phyloP scores from a whole-genome alignment of 1,140 invertebrate genomes.

The Pollicipes pollicipes region DNA sequence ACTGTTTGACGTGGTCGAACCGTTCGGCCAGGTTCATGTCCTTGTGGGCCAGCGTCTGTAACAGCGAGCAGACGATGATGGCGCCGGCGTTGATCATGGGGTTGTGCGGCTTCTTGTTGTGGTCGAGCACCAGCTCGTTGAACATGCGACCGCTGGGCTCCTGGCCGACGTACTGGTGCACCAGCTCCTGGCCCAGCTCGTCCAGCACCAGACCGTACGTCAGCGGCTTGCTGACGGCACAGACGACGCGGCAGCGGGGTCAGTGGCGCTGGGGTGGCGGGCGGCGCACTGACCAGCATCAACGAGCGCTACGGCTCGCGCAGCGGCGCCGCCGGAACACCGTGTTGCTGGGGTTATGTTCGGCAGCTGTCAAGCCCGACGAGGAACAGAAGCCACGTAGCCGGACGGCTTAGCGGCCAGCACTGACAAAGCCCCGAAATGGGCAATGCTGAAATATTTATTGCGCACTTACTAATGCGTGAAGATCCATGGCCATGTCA shows the following conservation, averaged over 20 bases:
- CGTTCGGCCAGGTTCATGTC: conserved; percentile 76
- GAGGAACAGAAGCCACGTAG: too few species aligned
- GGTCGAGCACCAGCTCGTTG: conserved; percentile 86
- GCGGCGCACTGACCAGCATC: too few species aligned
- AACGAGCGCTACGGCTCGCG: too few species aligned
- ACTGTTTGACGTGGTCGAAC: conserved; percentile 63
- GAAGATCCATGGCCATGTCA: too few species aligned
- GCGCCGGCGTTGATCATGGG: conserved; percentile 97
- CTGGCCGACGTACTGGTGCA: conserved; percentile 88
- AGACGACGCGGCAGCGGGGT: neutral
- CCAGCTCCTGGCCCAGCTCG: conserved; percentile 68
- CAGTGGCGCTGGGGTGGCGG: too few species aligned
- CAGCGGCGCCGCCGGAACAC: too few species aligned
- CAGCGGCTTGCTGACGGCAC: conserved; percentile 58
- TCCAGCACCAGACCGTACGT: conserved; percentile 89
- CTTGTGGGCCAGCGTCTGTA: conserved; percentile 63
- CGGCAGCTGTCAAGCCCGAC: too few species aligned
- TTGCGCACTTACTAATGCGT: too few species aligned
- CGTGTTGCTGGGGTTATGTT: too few species aligned
- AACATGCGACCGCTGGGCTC: conserved; percentile 92
- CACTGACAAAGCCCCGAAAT: too few species aligned
- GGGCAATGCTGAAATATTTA: too few species aligned
- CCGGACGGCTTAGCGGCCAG: too few species aligned
- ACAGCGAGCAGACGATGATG: conserved; percentile 71
- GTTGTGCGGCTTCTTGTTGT: conserved; percentile 94